These are phyloP conservation scores for Parnassius orleans DNA, from an alignment of 2,888 invertebrate species.

Conservation along the genomic window DNA sequence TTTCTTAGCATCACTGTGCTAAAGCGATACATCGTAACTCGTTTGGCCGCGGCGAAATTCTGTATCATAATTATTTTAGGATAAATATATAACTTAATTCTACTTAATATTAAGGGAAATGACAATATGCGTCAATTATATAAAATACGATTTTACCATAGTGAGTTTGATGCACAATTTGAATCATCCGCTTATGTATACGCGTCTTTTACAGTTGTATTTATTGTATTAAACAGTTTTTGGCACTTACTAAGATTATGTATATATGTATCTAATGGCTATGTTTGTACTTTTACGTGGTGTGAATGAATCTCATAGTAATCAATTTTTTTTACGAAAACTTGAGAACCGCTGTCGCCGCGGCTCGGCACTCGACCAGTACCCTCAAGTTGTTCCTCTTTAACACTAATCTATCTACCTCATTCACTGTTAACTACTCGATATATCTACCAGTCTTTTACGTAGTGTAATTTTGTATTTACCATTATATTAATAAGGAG, in stretches of 20 bases:
- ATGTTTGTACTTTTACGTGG: slow-evolving; percentile 31
- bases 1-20: slow-evolving; percentile 55
- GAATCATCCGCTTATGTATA: slow-evolving; percentile 7
- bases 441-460: slow-evolving; percentile 60
- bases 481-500: slow-evolving; percentile 71
- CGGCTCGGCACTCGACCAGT: slow-evolving; percentile 46
- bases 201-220: slow-evolving; percentile 8
- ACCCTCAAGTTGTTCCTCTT: slow-evolving; percentile 38
- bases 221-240: slow-evolving; percentile 5
- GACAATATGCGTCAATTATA: slow-evolving; percentile 74
- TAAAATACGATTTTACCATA: slow-evolving; percentile 50
- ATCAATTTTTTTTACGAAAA: slow-evolving; percentile 42
- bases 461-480: slow-evolving; percentile 76
- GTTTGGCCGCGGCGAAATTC: slow-evolving; percentile 58
- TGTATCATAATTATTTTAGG: slow-evolving; percentile 43
- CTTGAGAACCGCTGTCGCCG: slow-evolving; percentile 49
- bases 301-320: slow-evolving; percentile 62
- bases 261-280: slow-evolving; percentile 7
- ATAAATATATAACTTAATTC: slow-evolving; percentile 46
- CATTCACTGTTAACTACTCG: slow-evolving; percentile 65
- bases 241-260: slow-evolving; percentile 21
- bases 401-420: slow-evolving; percentile 59
- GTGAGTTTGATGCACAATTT: slow-evolving; percentile 16
- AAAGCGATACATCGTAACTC: slow-evolving; percentile 28
- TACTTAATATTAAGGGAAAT: slow-evolving; percentile 52